Percentiles rank a stretch among this genome's conserved stretches.
These are phyloP conservation scores for Oscheius sp. DNA, from an alignment of 2,888 invertebrate genomes.

Conservation along the genomic window DNA sequence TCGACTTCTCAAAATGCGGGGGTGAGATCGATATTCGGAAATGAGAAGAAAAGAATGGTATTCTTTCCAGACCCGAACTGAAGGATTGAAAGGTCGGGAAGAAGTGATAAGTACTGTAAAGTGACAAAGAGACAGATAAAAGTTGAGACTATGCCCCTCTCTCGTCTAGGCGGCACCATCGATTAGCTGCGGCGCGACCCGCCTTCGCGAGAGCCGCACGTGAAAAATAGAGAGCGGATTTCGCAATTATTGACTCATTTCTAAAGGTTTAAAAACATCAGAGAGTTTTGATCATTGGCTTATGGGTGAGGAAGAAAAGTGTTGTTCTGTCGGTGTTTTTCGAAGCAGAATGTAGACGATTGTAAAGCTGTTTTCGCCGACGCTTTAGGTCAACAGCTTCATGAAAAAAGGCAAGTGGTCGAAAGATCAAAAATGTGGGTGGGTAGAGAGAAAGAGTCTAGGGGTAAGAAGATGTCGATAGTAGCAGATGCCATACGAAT, in stretches of 20 bases:
- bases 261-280: background rate
- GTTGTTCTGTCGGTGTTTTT: too few relatives aligned
- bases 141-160: too few relatives aligned
- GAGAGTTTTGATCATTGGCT: background rate
- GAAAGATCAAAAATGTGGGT: background rate
- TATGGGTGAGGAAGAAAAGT: background rate
- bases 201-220: background rate
- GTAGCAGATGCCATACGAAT: too few relatives aligned
- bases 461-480: too few relatives aligned
- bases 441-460: background rate
- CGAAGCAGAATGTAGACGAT: background rate
- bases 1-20: too few relatives aligned
- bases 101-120: background rate
- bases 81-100: background rate
- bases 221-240: background rate
- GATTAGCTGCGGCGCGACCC: too few relatives aligned
- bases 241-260: background rate
- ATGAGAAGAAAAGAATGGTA: too few relatives aligned
- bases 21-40: too few relatives aligned
- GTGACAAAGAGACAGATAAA: too few relatives aligned
- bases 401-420: background rate
- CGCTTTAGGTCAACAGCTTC: background rate
- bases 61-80: too few relatives aligned
- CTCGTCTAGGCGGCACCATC: too few relatives aligned
- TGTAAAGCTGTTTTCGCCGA: background rate